Conservation (phyloP, 35 echinoderm and acorn worm genomes). For the Amphiura filiformis region DNA sequence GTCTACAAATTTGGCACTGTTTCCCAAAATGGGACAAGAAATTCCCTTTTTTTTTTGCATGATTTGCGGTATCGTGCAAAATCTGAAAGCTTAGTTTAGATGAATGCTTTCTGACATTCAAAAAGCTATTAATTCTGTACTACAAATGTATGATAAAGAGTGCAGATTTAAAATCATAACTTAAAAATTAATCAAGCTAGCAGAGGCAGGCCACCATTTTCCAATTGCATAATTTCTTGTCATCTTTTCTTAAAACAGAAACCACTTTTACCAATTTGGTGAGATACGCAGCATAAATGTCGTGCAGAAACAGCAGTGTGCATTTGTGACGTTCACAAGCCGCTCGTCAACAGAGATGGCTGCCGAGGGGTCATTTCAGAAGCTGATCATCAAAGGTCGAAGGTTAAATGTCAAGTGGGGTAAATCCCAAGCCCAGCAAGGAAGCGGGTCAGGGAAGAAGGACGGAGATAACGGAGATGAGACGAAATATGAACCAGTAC, state of each 20-base stretch:
- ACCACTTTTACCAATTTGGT: slow-evolving; percentile 98
- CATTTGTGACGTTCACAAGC: slow-evolving; percentile 87
- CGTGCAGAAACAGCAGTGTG: slow-evolving; percentile 95
- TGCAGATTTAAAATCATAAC: neutral
- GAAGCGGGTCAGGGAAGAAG: slow-evolving; percentile 17
- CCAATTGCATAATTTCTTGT: too few relatives aligned
- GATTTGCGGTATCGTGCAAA: too few relatives aligned
- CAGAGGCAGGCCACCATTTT: too few relatives aligned
- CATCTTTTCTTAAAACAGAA: slow-evolving; percentile 30
- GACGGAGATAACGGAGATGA: slow-evolving; percentile 33
- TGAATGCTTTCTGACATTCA: too few relatives aligned
- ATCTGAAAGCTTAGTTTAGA: too few relatives aligned
- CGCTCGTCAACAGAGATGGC: slow-evolving; percentile 63
- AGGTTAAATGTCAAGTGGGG: slow-evolving; percentile 98
- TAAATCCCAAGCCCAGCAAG: slow-evolving; percentile 85
- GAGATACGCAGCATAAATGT: slow-evolving; percentile 95
- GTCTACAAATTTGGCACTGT: too few relatives aligned
- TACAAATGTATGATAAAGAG: neutral
- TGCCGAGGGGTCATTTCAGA: slow-evolving; percentile 92
- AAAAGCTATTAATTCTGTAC: too few relatives aligned
- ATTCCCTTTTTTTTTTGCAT: too few relatives aligned
- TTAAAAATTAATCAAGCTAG: too few relatives aligned
- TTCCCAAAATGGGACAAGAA: too few relatives aligned
- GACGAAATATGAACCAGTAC: slow-evolving; percentile 77
- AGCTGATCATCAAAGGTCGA: slow-evolving; percentile 94